Evolutionary conservation across 2,113 vertebrate genomes (phyloP).

Genomic region (Protobothrops flavoviridis): DNA sequence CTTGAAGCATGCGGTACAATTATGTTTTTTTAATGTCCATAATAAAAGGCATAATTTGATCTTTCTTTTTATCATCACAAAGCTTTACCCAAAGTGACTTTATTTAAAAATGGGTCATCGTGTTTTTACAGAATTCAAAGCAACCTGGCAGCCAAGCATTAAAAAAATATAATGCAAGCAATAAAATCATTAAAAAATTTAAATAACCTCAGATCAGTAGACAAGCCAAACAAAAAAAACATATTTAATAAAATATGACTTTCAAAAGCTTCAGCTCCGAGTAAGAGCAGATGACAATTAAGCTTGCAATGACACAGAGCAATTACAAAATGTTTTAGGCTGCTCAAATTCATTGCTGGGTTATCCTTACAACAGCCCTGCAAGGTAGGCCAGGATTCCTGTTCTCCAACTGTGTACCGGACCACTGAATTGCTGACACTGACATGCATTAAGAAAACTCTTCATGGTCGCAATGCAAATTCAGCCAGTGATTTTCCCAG

Average conservation of each 20-base stretch:
- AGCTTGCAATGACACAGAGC: neutral
- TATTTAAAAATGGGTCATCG: neutral
- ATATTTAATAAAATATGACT: neutral
- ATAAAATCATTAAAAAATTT: neutral
- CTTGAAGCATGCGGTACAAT: neutral
- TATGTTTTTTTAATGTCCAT: neutral
- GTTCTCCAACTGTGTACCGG: no score
- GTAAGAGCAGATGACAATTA: neutral
- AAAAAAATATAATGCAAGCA: neutral
- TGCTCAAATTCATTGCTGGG: neutral
- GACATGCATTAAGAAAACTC: neutral
- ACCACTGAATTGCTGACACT: neutral
- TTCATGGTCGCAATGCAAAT: neutral
- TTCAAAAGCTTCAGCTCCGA: neutral
- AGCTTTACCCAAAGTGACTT: neutral
- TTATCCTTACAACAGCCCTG: constrained; percentile 18
- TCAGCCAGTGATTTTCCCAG: neutral
- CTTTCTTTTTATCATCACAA: neutral
- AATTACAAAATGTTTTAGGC: neutral
- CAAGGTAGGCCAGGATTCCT: constrained; percentile 3
- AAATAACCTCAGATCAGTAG: neutral
- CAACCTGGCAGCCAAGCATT: neutral
- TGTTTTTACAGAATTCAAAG: neutral
- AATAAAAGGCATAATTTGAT: neutral
- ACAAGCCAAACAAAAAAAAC: neutral